Percentiles rank a stretch among this genome's conserved stretches.
Conservation (phyloP, 2,797 vertebrate genomes). For the Sebastes minor region DNA sequence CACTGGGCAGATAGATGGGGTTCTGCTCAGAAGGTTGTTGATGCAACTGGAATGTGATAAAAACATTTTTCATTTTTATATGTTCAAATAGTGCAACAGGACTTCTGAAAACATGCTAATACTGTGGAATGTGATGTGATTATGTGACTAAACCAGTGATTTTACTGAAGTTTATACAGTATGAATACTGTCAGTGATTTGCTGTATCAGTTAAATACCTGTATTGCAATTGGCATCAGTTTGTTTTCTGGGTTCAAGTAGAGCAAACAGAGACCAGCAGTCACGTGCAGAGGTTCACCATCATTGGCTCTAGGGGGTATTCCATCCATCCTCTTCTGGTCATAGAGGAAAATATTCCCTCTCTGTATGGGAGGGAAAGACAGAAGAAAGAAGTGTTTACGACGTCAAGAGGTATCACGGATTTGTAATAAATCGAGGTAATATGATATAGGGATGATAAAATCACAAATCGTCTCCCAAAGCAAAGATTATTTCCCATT, state of each 20-base stretch:
- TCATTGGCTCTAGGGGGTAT: conserved; percentile 20
- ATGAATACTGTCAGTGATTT: not conserved
- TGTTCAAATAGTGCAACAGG: not conserved
- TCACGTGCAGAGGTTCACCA: conserved; percentile 12
- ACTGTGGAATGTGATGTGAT: not conserved
- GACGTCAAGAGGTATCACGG: not conserved
- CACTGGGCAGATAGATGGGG: conserved; percentile 83
- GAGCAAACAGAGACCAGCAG: conserved; percentile 61
- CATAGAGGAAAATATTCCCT: conserved; percentile 66
- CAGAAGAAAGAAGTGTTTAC: not conserved
- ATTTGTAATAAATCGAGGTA: not conserved
- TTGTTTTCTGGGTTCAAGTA: conserved; percentile 58
- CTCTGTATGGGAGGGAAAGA: conserved; percentile 14
- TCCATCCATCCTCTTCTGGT: conserved; percentile 57
- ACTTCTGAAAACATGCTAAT: not conserved
- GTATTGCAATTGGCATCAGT: conserved; percentile 69
- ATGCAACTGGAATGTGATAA: conserved; percentile 62
- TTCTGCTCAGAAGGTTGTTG: conserved; percentile 77
- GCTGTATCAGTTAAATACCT: conserved; percentile 31
- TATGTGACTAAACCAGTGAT: too few relatives aligned
- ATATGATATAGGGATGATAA: not conserved
- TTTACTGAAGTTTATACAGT: too few relatives aligned
- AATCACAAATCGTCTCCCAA: not conserved
- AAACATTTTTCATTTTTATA: not conserved
- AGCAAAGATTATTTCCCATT: not conserved